These are phyloP conservation scores for Caenorhabditis sinica DNA, from an alignment of 2,888 invertebrate genomes.

Conservation along the genomic window DNA sequence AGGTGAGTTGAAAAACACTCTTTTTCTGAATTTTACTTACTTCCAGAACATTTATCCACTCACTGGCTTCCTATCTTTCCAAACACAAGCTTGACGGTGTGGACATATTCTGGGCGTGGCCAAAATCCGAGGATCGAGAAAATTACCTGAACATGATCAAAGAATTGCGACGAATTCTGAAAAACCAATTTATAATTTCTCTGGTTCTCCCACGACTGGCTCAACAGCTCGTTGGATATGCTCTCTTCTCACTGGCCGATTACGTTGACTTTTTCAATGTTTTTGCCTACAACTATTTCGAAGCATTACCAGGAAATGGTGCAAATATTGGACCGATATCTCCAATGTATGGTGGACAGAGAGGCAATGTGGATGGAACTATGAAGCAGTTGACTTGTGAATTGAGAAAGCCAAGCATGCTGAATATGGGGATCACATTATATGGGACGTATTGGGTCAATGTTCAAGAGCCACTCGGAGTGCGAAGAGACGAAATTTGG, in stretches of 20 bases:
- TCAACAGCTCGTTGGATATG: background rate
- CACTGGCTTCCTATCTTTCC: background rate
- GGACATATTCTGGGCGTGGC: slow-evolving; percentile 4
- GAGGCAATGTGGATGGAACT: slow-evolving; percentile 18
- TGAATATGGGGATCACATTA: slow-evolving; percentile 19
- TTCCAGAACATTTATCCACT: background rate
- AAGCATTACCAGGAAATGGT: background rate
- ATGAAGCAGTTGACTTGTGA: slow-evolving; percentile 1
- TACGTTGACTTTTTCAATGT: slow-evolving; percentile 9
- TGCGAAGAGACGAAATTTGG: slow-evolving; percentile 18
- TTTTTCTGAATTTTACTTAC: background rate
- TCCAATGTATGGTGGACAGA: slow-evolving; percentile 9
- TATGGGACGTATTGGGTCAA: slow-evolving; percentile 2
- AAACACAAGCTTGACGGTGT: slow-evolving; percentile 1
- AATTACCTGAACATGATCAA: background rate
- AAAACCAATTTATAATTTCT: background rate
- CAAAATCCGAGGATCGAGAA: background rate
- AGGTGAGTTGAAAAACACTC: background rate
- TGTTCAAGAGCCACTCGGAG: background rate
- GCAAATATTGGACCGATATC: slow-evolving; percentile 10
- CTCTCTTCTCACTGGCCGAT: background rate
- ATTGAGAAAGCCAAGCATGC: background rate
- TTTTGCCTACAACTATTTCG: background rate
- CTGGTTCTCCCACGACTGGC: background rate
- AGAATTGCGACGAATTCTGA: background rate